A percentile compares a stretch with the other conserved stretches of the same genome.
These are phyloP conservation scores for Epizoanthus ramosus DNA, from an alignment of 92 coral and sea anemone genomes.

Conservation along the genomic window DNA sequence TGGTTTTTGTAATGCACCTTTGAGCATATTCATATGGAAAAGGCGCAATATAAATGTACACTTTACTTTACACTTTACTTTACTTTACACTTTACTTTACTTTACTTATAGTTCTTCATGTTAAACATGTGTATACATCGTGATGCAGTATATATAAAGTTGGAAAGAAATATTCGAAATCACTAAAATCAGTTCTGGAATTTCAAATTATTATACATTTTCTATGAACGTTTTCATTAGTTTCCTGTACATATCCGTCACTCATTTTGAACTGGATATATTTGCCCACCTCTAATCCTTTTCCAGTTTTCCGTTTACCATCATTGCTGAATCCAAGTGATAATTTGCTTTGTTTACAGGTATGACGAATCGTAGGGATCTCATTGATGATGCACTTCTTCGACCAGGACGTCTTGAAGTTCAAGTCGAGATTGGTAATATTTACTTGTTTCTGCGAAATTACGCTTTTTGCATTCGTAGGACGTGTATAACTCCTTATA, in stretches of 20 bases:
- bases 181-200: too few relatives aligned
- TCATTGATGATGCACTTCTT: slow-evolving; percentile 94
- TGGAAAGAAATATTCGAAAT: background rate
- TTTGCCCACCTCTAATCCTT: too few relatives aligned
- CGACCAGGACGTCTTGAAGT: slow-evolving; percentile 99
- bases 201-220: background rate
- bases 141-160: background rate
- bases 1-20: too few relatives aligned
- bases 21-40: too few relatives aligned
- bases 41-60: too few relatives aligned
- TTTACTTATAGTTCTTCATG: too few relatives aligned
- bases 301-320: too few relatives aligned
- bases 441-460: background rate
- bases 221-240: background rate
- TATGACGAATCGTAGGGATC: slow-evolving; percentile 96
- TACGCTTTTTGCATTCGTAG: background rate
- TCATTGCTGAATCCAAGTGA: background rate
- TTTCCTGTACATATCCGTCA: too few relatives aligned
- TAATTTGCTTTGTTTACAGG: slow-evolving; percentile 52
- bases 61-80: too few relatives aligned
- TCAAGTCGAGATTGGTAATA: slow-evolving; percentile 95
- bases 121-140: too few relatives aligned
- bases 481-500: background rate
- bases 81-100: too few relatives aligned
- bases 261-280: too few relatives aligned